Evolutionary conservation across 1,140 invertebrate genomes (phyloP), one percentile per base, ranked within the genome.

Genomic region (Leptonema lineaticorne): DNA sequence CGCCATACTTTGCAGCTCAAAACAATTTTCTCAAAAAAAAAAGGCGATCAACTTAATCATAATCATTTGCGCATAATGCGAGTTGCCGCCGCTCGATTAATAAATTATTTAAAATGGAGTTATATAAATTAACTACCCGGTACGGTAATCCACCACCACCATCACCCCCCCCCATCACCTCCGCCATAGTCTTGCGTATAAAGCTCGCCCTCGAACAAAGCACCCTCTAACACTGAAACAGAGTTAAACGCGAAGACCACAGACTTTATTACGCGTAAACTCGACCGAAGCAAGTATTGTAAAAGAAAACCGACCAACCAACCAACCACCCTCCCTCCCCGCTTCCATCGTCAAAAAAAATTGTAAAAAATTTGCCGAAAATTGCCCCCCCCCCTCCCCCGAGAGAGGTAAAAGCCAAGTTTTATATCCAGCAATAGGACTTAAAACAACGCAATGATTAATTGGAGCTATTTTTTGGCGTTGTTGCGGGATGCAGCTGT

Each of bases 241-340:
- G 50, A 24, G 50, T 24, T 53, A 53, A 53, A 53, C 27, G 22
- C 27, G 27, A 53, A 53, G 50, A 53, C 50, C 50, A 24, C 50
- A 53, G 50, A 53, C 50, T 53, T 53, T 53, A 53, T 53, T 53
- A 53, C 18, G 50, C 50, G 50, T 53, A 53, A 53, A 53, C 20
- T 26, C 50, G n/a, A 20, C 50, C 20, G 22, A 41, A 41, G 16
- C 37, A 41, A 11, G n/a, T n/a, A n/a, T n/a, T n/a, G n/a, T n/a
- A 24, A 53, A 53, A 53, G 27, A 53, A 26, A 53, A 26, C 50
- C 50, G 9, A 18, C 50, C n/a, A n/a, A n/a, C n/a, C n/a, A n/a
- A n/a, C n/a, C n/a, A n/a, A n/a, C n/a, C n/a, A n/a, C n/a, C n/a
- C n/a, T n/a, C n/a, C n/a, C n/a, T n/a, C n/a, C n/a, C n/a, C n/a